Percentiles rank a stretch among this genome's conserved stretches.
Evolutionary conservation across 2,888 invertebrate genomes (phyloP).

Genomic region (Athalia circularis): DNA sequence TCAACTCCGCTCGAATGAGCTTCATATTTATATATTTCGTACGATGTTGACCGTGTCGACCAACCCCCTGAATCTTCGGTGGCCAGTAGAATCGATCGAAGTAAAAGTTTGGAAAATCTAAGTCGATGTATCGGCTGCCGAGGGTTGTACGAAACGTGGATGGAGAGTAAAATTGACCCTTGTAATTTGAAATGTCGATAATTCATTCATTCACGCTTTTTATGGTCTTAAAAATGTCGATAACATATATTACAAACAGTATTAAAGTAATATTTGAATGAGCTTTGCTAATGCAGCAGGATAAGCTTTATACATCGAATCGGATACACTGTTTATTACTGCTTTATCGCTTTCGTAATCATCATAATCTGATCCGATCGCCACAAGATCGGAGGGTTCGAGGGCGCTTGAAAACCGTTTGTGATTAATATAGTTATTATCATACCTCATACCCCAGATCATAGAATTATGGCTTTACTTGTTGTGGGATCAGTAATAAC

Average conservation of each 20-base stretch:
- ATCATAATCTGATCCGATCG: slow-evolving; percentile 17
- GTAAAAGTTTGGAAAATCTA: neutral
- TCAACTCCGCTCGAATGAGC: slow-evolving; percentile 27
- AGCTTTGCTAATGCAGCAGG: slow-evolving; percentile 26
- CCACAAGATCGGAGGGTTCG: slow-evolving; percentile 4
- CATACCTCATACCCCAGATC: neutral
- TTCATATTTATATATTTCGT: slow-evolving; percentile 6
- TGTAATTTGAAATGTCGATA: neutral
- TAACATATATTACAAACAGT: neutral
- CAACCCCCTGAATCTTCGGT: neutral
- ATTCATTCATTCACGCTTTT: slow-evolving; percentile 23
- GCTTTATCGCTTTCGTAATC: slow-evolving; percentile 37
- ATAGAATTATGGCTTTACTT: too few relatives aligned
- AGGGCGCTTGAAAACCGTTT: slow-evolving; percentile 1
- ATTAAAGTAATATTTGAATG: slow-evolving; percentile 13
- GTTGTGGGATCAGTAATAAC: neutral
- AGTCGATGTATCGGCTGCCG: neutral
- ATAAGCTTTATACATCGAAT: neutral
- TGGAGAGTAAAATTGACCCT: neutral
- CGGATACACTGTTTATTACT: neutral
- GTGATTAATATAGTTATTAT: slow-evolving; percentile 19
- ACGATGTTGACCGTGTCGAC: slow-evolving; percentile 1
- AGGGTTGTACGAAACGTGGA: neutral
- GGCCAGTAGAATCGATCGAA: slow-evolving; percentile 13
- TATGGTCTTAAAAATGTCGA: too few relatives aligned